phyloP scores from a whole-genome alignment of 2,888 invertebrate genomes.

The Acleris emargana region DNA sequence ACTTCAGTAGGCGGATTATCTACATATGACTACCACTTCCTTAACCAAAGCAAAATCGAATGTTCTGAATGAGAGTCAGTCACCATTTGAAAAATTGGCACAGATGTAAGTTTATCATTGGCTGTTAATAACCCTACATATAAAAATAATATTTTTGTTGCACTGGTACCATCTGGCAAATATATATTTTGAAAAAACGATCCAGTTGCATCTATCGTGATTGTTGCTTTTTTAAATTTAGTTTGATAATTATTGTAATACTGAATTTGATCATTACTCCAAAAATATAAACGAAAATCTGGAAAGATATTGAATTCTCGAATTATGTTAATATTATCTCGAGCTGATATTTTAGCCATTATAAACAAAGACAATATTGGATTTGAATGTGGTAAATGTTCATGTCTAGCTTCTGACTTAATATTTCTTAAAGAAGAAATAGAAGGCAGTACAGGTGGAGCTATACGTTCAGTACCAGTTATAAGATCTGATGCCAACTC shows the following conservation, averaged over 20 bases:
- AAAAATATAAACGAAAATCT: slow-evolving; percentile 41
- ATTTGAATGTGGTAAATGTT: slow-evolving; percentile 38
- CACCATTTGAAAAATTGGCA: slow-evolving; percentile 40
- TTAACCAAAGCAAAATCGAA: slow-evolving; percentile 39
- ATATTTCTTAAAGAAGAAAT: slow-evolving; percentile 39
- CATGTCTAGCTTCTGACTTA: slow-evolving; percentile 39
- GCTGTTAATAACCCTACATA: slow-evolving; percentile 39
- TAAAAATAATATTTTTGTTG: slow-evolving; percentile 40
- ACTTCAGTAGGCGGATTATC: slow-evolving; percentile 40
- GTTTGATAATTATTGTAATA: slow-evolving; percentile 36
- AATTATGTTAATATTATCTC: slow-evolving; percentile 34
- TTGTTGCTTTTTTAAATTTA: slow-evolving; percentile 36
- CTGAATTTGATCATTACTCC: slow-evolving; percentile 40
- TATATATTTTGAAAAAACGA: slow-evolving; percentile 37
- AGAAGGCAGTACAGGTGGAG: slow-evolving; percentile 40
- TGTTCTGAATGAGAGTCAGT: slow-evolving; percentile 40
- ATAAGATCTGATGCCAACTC: slow-evolving; percentile 39
- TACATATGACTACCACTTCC: slow-evolving; percentile 39
- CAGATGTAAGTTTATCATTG: slow-evolving; percentile 37
- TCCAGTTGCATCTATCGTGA: slow-evolving; percentile 41
- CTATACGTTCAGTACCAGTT: slow-evolving; percentile 37
- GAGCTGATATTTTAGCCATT: slow-evolving; percentile 32
- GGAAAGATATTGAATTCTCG: slow-evolving; percentile 40
- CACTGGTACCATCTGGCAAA: slow-evolving; percentile 39
- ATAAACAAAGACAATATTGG: slow-evolving; percentile 40